Conservation (phyloP, 2,797 vertebrate species). For the Lacerta bilineata region DNA sequence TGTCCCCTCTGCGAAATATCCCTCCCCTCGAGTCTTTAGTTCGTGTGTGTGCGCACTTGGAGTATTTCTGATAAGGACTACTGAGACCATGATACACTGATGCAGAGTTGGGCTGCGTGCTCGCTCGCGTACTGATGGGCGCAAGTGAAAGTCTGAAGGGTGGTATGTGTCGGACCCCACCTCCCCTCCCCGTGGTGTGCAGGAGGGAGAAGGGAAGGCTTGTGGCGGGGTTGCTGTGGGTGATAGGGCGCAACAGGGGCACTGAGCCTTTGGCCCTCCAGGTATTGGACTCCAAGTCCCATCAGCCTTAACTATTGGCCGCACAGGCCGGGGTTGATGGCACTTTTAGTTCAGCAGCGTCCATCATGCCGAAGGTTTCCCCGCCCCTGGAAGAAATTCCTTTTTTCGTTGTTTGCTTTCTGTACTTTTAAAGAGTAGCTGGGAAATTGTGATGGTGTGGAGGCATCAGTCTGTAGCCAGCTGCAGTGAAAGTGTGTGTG, state of each 20-base stretch:
- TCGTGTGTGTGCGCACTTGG: not conserved
- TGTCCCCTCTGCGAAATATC: accelerated
- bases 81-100: not conserved
- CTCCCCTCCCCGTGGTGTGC: not conserved
- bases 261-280: no score
- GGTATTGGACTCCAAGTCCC: no score
- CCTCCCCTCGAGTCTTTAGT: not conserved
- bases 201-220: not conserved
- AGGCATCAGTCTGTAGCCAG: no score
- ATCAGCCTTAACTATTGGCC: no score
- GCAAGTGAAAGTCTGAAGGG: not conserved
- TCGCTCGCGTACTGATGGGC: not conserved
- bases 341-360: no score
- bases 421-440: not conserved
- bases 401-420: not conserved
- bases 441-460: not conserved
- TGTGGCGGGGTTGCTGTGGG: not conserved
- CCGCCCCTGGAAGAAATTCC: constrained; percentile 5
- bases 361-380: no score
- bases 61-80: not conserved
- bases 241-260: not conserved
- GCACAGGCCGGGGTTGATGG: no score
- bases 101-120: not conserved
- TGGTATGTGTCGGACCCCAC: not conserved
- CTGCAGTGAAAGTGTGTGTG: not conserved